Percentiles rank a stretch among this genome's conserved stretches.
Evolutionary conservation across 2,888 invertebrate species (phyloP).

Genomic region (Agrotis ipsilon): DNA sequence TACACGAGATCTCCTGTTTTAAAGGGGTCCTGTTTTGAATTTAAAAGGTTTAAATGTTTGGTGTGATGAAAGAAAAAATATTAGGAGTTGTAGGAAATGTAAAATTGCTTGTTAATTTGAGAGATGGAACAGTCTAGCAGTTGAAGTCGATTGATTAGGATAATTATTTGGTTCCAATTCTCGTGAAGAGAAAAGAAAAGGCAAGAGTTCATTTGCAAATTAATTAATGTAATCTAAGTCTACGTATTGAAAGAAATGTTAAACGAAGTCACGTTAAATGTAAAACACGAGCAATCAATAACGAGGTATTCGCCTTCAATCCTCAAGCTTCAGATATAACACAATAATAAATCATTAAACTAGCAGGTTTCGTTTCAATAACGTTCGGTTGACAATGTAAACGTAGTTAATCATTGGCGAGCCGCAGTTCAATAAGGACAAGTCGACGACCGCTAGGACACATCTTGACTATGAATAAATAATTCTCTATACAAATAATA

Average conservation of each 20-base stretch:
- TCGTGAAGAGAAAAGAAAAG: not conserved
- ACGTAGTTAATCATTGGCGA: slow-evolving; percentile 56
- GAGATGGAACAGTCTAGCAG: not conserved
- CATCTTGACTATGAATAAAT: slow-evolving; percentile 56
- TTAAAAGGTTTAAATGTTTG: slow-evolving; percentile 26
- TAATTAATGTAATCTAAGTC: not conserved
- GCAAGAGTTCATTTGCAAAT: not conserved
- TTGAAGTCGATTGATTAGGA: slow-evolving; percentile 1
- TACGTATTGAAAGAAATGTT: not conserved
- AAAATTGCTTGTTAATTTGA: not conserved
- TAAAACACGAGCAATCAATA: slow-evolving; percentile 28
- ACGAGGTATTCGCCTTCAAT: slow-evolving; percentile 31
- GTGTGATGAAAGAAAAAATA: not conserved
- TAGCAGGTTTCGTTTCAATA: slow-evolving; percentile 58
- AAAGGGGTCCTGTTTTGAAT: slow-evolving; percentile 11
- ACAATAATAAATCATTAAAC: slow-evolving; percentile 53
- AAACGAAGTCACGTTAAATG: slow-evolving; percentile 7
- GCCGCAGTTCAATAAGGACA: slow-evolving; percentile 50
- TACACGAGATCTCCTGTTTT: slow-evolving; percentile 32
- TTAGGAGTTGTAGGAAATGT: not conserved
- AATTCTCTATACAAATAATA: slow-evolving; percentile 47
- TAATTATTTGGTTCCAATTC: not conserved
- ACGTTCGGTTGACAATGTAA: slow-evolving; percentile 52
- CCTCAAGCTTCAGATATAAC: slow-evolving; percentile 16
- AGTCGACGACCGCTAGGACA: slow-evolving; percentile 61